phyloP scores from a whole-genome alignment of 2,888 invertebrate species.

The Cepaea hortensis region DNA sequence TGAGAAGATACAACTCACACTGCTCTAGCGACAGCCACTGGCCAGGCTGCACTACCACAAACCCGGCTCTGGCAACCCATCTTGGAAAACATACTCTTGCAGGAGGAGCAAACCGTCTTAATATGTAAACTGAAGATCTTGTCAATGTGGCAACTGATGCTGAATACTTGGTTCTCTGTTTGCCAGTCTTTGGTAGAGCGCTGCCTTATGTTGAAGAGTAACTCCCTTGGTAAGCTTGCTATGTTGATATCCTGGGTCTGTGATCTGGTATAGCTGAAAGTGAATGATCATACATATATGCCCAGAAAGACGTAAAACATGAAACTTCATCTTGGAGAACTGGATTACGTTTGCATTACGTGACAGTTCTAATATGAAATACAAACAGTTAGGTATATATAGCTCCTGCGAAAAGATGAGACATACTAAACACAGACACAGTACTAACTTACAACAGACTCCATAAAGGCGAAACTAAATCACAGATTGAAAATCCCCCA shows the following conservation, averaged over 20 bases:
- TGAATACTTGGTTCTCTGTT: not conserved
- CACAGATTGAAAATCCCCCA: too few species aligned
- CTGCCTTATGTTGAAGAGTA: slow-evolving; percentile 35
- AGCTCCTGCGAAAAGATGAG: too few species aligned
- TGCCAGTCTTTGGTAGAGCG: not conserved
- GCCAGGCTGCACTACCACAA: not conserved
- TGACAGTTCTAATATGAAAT: too few species aligned
- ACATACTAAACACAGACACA: too few species aligned
- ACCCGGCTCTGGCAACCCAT: slow-evolving; percentile 10
- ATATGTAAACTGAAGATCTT: slow-evolving; percentile 29
- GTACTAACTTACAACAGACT: too few species aligned
- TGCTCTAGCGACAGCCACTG: not conserved
- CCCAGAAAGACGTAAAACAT: not conserved
- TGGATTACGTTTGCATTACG: too few species aligned
- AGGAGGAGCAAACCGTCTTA: slow-evolving; percentile 32
- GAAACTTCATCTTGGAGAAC: not conserved
- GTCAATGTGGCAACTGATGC: slow-evolving; percentile 35
- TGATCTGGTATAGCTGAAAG: not conserved
- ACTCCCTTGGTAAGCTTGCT: slow-evolving; percentile 13
- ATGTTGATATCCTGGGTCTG: not conserved
- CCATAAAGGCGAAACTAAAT: too few species aligned
- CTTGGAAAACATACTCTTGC: slow-evolving; percentile 1
- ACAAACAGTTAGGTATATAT: too few species aligned
- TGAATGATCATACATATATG: not conserved
- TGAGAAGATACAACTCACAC: slow-evolving; percentile 8